Percentiles rank a stretch among this genome's conserved stretches.
These are phyloP conservation scores for Tapirus terrestris DNA, from an alignment of 2,113 vertebrate genomes.

Conservation along the genomic window DNA sequence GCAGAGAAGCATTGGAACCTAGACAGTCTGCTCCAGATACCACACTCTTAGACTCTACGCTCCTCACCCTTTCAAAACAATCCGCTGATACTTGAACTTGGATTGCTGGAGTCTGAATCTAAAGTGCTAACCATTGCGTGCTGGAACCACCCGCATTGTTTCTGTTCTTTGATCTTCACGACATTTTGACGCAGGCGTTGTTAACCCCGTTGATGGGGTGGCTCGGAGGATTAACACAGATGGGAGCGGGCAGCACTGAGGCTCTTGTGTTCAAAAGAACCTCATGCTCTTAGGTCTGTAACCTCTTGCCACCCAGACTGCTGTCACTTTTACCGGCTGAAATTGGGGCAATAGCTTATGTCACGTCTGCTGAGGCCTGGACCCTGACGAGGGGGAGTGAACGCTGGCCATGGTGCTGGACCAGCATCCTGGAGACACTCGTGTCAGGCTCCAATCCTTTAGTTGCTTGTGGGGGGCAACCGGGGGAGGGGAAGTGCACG, in stretches of 20 bases:
- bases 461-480: neutral
- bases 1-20: neutral
- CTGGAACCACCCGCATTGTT: neutral
- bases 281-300: neutral
- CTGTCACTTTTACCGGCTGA: neutral
- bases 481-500: no score
- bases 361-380: neutral
- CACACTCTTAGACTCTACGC: neutral
- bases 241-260: neutral
- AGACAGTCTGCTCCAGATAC: neutral
- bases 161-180: neutral
- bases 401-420: neutral
- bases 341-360: neutral
- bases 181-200: neutral
- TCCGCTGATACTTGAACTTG: neutral
- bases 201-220: neutral
- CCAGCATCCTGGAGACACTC: fast-evolving
- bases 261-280: neutral
- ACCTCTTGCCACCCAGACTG: neutral
- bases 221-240: neutral
- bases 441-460: neutral
- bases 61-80: neutral
- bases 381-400: fast-evolving
- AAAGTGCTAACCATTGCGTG: neutral
- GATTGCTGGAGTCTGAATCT: neutral